Percentiles rank a stretch among this genome's conserved stretches.
Evolutionary conservation across 2,797 vertebrate species (phyloP).

Genomic region (Tolypeutes matacus): DNA sequence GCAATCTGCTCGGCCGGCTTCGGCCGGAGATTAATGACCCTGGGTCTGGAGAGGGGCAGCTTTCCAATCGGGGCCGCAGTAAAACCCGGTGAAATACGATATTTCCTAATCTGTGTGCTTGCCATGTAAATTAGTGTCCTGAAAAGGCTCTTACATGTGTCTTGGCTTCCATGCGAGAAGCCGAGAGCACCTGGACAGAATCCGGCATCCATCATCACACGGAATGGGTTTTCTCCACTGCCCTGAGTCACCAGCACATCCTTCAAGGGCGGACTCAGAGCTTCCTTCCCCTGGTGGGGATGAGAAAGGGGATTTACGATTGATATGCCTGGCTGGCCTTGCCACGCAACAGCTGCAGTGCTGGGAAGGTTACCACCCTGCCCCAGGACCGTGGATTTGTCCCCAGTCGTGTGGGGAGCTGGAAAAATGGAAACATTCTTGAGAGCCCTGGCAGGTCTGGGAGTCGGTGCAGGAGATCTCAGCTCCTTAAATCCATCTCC

Average conservation of each 20-base stretch:
- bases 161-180: constrained; percentile 51
- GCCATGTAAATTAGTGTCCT: constrained; percentile 80
- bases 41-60: neutral
- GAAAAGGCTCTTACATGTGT: constrained; percentile 62
- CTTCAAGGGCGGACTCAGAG: constrained; percentile 57
- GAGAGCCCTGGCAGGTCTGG: accelerated
- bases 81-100: accelerated
- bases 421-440: neutral
- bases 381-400: accelerated
- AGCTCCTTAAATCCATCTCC: neutral
- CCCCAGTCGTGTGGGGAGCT: neutral
- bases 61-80: accelerated
- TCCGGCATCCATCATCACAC: constrained; percentile 71
- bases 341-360: accelerated
- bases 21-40: neutral
- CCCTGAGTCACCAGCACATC: neutral
- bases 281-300: neutral
- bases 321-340: neutral
- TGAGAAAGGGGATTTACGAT: accelerated
- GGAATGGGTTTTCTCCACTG: constrained; percentile 54
- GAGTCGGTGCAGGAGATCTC: accelerated
- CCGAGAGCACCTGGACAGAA: neutral
- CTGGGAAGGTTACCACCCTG: accelerated
- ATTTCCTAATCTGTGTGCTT: constrained; percentile 55
- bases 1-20: accelerated